Conservation (phyloP, 2,113 vertebrate species). For the Mustelus asterias region DNA sequence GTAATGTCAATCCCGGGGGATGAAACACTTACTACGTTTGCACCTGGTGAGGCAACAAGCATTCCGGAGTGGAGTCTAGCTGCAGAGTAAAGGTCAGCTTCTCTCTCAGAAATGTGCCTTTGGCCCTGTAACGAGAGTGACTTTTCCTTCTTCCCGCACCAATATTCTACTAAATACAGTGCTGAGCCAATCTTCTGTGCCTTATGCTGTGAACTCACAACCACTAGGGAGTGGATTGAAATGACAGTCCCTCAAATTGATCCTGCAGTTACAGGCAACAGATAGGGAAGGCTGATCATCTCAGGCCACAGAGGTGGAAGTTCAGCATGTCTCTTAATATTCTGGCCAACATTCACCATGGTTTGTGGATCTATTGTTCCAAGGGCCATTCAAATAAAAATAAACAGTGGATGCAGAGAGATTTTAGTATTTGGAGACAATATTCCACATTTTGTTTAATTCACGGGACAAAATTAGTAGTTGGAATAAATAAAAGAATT, state of each 20-base stretch:
- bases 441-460: neutral
- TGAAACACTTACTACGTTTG: neutral
- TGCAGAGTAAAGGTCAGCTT: neutral
- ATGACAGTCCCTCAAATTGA: neutral
- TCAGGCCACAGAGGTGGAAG: neutral
- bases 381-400: neutral
- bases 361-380: neutral
- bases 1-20: neutral
- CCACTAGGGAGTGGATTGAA: neutral
- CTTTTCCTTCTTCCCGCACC: neutral
- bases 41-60: neutral
- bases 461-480: neutral
- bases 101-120: neutral
- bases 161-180: neutral
- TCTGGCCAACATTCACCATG: neutral
- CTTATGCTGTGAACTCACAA: neutral
- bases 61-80: too few species aligned
- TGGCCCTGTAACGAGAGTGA: neutral
- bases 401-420: neutral
- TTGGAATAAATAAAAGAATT: neutral
- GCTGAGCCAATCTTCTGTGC: neutral
- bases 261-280: neutral
- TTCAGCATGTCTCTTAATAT: neutral
- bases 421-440: neutral
- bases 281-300: neutral